These are phyloP conservation scores for Xiphophorus maculatus DNA, from an alignment of 2,113 vertebrate species.

Conservation along the genomic window DNA sequence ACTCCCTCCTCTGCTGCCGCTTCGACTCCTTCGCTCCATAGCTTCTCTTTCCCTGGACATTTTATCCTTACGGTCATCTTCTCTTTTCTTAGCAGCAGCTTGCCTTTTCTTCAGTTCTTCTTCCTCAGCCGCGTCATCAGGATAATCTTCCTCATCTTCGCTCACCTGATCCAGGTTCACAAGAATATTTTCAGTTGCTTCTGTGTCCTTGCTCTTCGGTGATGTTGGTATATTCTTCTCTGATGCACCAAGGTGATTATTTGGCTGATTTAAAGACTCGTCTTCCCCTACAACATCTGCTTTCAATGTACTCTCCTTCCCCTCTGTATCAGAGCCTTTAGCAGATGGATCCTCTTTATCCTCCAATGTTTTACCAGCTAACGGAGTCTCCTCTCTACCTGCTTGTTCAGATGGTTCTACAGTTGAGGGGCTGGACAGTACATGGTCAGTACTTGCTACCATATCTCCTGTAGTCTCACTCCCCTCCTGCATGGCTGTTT, in stretches of 20 bases:
- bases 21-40: slow-evolving; percentile 1
- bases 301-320: background rate
- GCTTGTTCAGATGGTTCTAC: background rate
- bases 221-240: background rate
- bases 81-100: background rate
- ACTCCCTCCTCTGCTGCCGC: background rate
- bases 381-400: background rate
- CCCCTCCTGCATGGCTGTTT: background rate
- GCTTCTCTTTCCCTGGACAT: slow-evolving; percentile 20
- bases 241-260: rapidly evolving
- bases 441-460: background rate
- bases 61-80: slow-evolving; percentile 14
- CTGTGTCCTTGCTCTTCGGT: rapidly evolving
- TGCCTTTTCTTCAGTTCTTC: slow-evolving; percentile 54
- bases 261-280: background rate
- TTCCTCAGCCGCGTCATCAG: slow-evolving; percentile 84
- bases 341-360: background rate
- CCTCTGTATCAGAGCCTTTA: background rate
- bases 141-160: slow-evolving; percentile 84
- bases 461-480: background rate
- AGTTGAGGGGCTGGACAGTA: background rate
- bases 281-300: background rate
- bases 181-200: slow-evolving; percentile 37
- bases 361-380: background rate
- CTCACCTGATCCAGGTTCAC: slow-evolving; percentile 88